Evolutionary conservation across 2,113 vertebrate species (phyloP).

Genomic region (Smithornis capensis): DNA sequence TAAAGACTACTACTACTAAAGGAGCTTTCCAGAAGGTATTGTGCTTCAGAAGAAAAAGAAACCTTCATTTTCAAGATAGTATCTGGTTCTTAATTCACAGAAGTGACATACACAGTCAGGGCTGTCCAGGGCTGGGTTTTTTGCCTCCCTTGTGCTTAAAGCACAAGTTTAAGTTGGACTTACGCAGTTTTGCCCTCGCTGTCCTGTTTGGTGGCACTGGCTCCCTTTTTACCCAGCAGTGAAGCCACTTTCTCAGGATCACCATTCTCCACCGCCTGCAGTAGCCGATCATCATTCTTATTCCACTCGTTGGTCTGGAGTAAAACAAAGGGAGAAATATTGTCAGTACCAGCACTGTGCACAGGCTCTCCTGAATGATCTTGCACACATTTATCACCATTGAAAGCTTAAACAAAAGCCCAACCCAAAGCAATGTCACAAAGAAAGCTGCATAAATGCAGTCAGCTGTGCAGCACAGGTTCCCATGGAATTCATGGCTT

Average conservation of each 20-base stretch:
- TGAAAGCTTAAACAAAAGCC: background rate
- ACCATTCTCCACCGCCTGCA: slow-evolving; percentile 93
- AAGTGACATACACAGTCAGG: background rate
- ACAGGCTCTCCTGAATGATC: background rate
- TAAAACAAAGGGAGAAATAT: background rate
- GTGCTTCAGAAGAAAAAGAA: background rate
- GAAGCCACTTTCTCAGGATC: slow-evolving; percentile 91
- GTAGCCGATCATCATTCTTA: slow-evolving; percentile 94
- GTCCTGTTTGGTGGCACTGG: slow-evolving; percentile 90
- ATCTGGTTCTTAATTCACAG: background rate
- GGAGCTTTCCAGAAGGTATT: background rate
- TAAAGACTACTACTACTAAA: background rate
- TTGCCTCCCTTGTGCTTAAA: background rate
- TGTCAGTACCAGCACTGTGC: background rate
- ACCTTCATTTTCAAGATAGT: background rate
- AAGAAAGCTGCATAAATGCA: background rate
- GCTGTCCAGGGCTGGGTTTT: background rate
- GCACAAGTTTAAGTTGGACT: slow-evolving; percentile 59
- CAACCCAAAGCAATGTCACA: background rate
- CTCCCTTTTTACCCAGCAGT: slow-evolving; percentile 91
- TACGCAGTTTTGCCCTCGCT: slow-evolving; percentile 95
- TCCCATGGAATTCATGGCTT: background rate
- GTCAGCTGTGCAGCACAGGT: background rate
- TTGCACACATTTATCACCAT: background rate
- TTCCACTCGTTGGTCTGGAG: slow-evolving; percentile 92